These are phyloP conservation scores for Oxytorus armatus DNA, from an alignment of 2,888 invertebrate species.

Conservation along the genomic window DNA sequence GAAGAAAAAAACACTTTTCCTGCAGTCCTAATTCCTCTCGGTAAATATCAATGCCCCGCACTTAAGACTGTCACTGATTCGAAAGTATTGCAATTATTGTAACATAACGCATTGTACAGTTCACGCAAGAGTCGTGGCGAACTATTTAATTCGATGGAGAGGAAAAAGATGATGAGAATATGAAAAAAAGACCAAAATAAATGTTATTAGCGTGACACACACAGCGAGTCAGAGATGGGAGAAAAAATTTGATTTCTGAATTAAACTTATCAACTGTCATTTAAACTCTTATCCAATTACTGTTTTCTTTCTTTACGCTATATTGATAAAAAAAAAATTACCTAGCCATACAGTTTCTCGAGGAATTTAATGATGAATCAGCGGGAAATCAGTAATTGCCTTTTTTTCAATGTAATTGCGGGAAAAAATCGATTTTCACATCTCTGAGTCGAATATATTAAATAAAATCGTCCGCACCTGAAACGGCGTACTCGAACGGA, in stretches of 20 bases:
- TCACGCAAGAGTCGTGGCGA: constrained; percentile 37
- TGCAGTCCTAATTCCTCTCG: constrained; percentile 31
- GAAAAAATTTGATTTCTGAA: not conserved
- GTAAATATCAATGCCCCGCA: constrained; percentile 38
- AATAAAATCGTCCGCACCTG: constrained; percentile 26
- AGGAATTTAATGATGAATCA: not conserved
- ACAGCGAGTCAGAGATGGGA: constrained; percentile 1
- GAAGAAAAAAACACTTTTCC: constrained; percentile 29
- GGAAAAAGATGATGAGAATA: constrained; percentile 1
- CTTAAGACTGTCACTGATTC: constrained; percentile 81
- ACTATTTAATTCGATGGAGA: constrained; percentile 31
- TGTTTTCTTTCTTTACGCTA: not conserved
- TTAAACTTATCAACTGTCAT: not conserved
- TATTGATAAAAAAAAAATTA: too few relatives aligned
- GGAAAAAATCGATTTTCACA: not conserved
- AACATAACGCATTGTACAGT: constrained; percentile 60
- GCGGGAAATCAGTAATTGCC: not conserved
- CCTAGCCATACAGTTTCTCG: too few relatives aligned
- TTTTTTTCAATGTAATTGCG: not conserved
- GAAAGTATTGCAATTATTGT: constrained; percentile 78
- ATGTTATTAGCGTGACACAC: not conserved
- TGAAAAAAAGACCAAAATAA: constrained; percentile 1
- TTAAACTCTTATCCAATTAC: constrained; percentile 1
- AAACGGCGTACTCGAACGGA: constrained; percentile 51
- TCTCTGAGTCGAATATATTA: not conserved